These are phyloP conservation scores for Genyomyrus donnyi DNA, from an alignment of 2,113 vertebrate species.

Conservation along the genomic window DNA sequence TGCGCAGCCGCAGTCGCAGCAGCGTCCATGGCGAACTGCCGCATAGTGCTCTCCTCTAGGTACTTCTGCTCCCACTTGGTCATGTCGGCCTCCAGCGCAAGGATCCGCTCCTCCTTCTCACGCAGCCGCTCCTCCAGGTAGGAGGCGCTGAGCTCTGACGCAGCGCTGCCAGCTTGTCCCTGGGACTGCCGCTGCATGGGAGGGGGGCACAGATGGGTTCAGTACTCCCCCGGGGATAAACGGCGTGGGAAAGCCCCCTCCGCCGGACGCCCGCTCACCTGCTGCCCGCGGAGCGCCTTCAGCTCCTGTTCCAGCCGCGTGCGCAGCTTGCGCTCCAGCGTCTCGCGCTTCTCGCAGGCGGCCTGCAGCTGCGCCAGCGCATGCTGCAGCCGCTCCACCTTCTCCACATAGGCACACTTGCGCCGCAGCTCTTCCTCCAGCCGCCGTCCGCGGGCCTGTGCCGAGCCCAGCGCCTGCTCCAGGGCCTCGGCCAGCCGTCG, in stretches of 20 bases:
- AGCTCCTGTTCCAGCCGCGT: slow-evolving; percentile 91
- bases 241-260: background rate
- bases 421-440: slow-evolving; percentile 82
- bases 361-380: slow-evolving; percentile 89
- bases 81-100: slow-evolving; percentile 94
- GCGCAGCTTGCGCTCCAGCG: slow-evolving; percentile 79
- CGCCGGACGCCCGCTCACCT: slow-evolving; percentile 57
- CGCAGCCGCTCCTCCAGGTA: slow-evolving; percentile 75
- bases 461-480: slow-evolving; percentile 77
- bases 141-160: slow-evolving; percentile 57
- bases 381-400: slow-evolving; percentile 88
- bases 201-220: background rate
- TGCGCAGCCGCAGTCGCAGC: slow-evolving; percentile 89
- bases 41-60: slow-evolving; percentile 93
- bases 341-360: slow-evolving; percentile 88
- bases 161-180: slow-evolving; percentile 23
- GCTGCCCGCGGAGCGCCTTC: slow-evolving; percentile 82
- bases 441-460: slow-evolving; percentile 71
- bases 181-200: slow-evolving; percentile 65
- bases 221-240: background rate
- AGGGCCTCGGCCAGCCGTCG: slow-evolving; percentile 75
- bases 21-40: slow-evolving; percentile 94
- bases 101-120: slow-evolving; percentile 83
- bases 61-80: slow-evolving; percentile 99
- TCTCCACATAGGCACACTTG: slow-evolving; percentile 89